Evolutionary conservation across 2,888 invertebrate species (phyloP).

Genomic region (Drosophila stalkeri): DNA sequence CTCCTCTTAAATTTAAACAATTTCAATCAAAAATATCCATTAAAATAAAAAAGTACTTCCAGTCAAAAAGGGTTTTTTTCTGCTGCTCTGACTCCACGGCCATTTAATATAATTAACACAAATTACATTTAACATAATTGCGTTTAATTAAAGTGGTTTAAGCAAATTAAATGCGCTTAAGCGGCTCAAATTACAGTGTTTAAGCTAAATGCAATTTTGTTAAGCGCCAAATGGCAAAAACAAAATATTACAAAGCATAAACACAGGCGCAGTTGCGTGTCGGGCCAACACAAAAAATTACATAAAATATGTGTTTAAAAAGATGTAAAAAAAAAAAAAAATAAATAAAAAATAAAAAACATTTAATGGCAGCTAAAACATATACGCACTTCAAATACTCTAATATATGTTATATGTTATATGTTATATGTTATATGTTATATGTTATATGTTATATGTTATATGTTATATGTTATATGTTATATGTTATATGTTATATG

Average conservation of each 20-base stretch:
- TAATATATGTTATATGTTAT: conserved; percentile 4
- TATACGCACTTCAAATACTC: conserved; percentile 9
- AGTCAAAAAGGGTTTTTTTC: conserved; percentile 6
- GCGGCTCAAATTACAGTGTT: conserved; percentile 76
- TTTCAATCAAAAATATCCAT: too few species aligned
- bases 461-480: neutral
- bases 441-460: neutral
- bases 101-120: conserved; percentile 51
- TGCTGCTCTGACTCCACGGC: conserved; percentile 7
- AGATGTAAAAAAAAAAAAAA: conserved; percentile 16
- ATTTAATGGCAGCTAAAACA: neutral
- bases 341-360: neutral
- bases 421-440: neutral
- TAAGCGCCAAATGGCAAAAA: conserved; percentile 40
- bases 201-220: conserved; percentile 74
- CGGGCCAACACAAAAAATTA: conserved; percentile 37
- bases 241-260: conserved; percentile 47
- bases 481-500: neutral
- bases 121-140: conserved; percentile 63
- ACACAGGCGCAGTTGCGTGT: conserved; percentile 63
- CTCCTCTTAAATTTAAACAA: neutral
- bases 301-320: conserved; percentile 38
- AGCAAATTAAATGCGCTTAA: conserved; percentile 71
- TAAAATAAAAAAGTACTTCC: too few species aligned
- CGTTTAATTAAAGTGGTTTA: conserved; percentile 71